Evolutionary conservation across 2,113 vertebrate species (phyloP).

Genomic region (Procavia capensis): DNA sequence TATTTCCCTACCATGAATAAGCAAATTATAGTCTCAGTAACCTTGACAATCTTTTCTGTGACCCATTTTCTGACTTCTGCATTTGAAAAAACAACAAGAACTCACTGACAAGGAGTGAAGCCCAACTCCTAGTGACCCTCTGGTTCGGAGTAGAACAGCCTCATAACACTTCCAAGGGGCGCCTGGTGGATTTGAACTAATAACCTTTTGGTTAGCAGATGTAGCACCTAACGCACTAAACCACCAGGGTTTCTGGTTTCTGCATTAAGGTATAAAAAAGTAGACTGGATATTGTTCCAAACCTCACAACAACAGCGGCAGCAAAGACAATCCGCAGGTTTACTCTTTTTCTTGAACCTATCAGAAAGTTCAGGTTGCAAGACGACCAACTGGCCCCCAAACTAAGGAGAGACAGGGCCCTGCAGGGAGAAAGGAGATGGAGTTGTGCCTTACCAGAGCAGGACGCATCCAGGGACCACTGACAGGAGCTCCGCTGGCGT

Average conservation of each 20-base stretch:
- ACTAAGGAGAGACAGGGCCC: neutral
- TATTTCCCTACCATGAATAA: neutral
- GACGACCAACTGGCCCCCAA: neutral
- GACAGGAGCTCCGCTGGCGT: neutral
- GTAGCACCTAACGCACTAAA: too few species aligned
- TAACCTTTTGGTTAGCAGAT: too few species aligned
- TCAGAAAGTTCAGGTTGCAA: neutral
- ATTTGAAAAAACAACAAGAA: too few species aligned
- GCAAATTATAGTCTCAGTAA: neutral
- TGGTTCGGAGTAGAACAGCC: too few species aligned
- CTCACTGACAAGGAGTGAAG: too few species aligned
- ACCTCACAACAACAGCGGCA: neutral
- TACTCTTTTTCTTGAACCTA: neutral
- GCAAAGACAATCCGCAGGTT: neutral
- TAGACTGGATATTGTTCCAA: neutral
- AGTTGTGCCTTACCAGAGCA: accelerated
- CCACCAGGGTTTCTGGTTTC: too few species aligned
- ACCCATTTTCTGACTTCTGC: neutral
- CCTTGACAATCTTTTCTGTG: neutral
- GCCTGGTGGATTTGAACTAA: too few species aligned
- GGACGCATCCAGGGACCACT: neutral
- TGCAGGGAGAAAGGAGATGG: neutral
- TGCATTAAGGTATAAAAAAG: neutral
- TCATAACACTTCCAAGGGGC: too few species aligned
- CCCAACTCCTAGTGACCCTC: too few species aligned